Evolutionary conservation across 1,140 invertebrate species (phyloP).

Genomic region (Aphis craccivora): DNA sequence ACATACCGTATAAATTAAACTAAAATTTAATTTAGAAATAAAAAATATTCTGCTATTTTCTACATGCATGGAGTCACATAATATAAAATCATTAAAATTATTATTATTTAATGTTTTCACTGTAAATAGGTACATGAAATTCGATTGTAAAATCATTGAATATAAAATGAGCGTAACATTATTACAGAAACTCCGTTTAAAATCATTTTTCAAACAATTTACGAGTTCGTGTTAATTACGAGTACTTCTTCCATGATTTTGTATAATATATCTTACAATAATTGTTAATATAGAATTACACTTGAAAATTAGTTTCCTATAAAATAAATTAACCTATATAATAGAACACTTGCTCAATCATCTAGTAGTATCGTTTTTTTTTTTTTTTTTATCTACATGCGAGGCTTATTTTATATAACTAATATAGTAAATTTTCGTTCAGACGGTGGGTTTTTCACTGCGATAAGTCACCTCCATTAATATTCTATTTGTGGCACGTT

Average conservation of each 20-base stretch:
- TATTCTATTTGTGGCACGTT: conserved; percentile 12
- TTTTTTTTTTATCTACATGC: neutral
- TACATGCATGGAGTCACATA: neutral
- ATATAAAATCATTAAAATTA: neutral
- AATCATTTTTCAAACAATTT: neutral
- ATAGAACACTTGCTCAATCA: neutral
- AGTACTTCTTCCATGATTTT: neutral
- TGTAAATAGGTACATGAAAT: neutral
- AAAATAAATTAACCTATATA: neutral
- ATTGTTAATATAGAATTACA: neutral
- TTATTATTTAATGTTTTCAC: neutral
- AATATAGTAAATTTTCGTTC: neutral
- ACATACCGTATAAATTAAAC: neutral
- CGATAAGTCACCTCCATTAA: neutral
- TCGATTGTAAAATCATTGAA: neutral
- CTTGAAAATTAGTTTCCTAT: neutral
- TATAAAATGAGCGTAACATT: neutral
- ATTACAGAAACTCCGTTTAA: neutral
- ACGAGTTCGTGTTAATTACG: neutral
- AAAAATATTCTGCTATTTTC: neutral
- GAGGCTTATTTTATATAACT: neutral
- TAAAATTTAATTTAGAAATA: neutral
- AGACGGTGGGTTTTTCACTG: too few species aligned
- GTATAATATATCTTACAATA: neutral
- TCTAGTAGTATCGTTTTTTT: neutral